These are phyloP conservation scores for Enteromius radiatus DNA, from an alignment of 2,797 vertebrate species.

Conservation along the genomic window DNA sequence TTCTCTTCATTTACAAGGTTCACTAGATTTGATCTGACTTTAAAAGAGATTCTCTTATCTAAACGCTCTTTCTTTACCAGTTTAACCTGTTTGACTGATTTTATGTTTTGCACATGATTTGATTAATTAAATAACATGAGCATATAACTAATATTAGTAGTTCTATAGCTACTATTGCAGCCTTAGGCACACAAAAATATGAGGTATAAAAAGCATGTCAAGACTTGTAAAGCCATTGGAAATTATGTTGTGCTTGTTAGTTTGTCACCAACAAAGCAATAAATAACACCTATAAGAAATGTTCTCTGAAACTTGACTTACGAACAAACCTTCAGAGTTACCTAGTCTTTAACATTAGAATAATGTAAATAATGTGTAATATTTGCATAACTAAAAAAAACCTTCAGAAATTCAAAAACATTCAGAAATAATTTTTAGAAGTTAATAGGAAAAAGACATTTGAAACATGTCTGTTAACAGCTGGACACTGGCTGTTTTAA, in stretches of 20 bases:
- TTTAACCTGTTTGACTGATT: conserved; percentile 23
- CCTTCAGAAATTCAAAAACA: not conserved
- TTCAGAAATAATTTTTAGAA: no score
- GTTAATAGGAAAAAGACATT: not conserved
- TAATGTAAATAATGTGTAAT: not conserved
- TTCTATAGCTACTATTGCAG: not conserved
- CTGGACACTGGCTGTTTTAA: not conserved
- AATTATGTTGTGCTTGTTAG: not conserved
- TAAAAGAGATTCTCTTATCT: not conserved
- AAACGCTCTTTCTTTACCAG: not conserved
- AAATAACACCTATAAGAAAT: not conserved
- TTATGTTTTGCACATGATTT: not conserved
- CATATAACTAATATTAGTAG: not conserved
- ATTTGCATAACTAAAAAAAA: not conserved
- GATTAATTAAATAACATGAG: not conserved
- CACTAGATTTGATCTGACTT: not conserved
- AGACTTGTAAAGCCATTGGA: not conserved
- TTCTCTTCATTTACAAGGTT: conserved; percentile 3
- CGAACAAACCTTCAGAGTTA: not conserved
- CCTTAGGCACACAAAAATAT: not conserved
- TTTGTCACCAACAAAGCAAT: not conserved
- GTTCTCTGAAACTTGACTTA: not conserved
- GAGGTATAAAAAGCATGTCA: not conserved
- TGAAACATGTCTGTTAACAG: not conserved
- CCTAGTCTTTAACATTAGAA: not conserved